Evolutionary conservation across 2,888 invertebrate species (phyloP), one percentile per base, ranked within the genome.

Genomic region (Himalopsyche anomala): DNA sequence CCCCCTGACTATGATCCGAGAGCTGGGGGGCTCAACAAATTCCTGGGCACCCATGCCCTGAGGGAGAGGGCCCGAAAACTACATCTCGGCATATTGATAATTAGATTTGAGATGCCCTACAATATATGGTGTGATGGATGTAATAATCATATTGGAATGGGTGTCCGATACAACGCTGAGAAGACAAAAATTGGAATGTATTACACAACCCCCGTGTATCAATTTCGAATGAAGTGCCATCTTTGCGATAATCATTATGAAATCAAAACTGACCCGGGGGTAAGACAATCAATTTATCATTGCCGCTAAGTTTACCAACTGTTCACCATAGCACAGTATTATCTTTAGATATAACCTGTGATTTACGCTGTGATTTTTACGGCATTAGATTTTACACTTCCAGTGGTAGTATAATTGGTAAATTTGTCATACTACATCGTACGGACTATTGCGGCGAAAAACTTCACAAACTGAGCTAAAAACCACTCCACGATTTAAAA

Each of bases 71-170:
- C 99, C 38, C 94, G 97, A n/a, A 99, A 99, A 91, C 94, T 99
- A 4, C 96, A 98, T 90, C 94, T 98, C 93, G 99, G 99, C 15
- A 99, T 99, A 89, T 95, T 99, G 40, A 97, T 98, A 89, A 98
- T 99, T 89, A 95, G 99, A 81, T 99, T 99, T 93, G 99, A 99
- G 93, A 99, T 99, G 99, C 99, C 99, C 0, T 99, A 98, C 91
- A 99, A 99, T 92, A 99, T 99, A 89, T 99, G 99, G 99, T 99
- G 99, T 90, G 97, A 98, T 62, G 99, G 99, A 84, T 99, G 99
- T 91, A 96, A 96, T 88, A 99, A 98, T 92, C 99, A 99, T 91
- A 98, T 99, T 85, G 99, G 99, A 51, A 99, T 99, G 99, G 99
- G 99, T 0, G 99, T 99, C 0, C 95, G 99, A 82, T 99, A 99